phyloP scores from a whole-genome alignment of 2,797 vertebrate genomes.

The Micromesistius poutassou region DNA sequence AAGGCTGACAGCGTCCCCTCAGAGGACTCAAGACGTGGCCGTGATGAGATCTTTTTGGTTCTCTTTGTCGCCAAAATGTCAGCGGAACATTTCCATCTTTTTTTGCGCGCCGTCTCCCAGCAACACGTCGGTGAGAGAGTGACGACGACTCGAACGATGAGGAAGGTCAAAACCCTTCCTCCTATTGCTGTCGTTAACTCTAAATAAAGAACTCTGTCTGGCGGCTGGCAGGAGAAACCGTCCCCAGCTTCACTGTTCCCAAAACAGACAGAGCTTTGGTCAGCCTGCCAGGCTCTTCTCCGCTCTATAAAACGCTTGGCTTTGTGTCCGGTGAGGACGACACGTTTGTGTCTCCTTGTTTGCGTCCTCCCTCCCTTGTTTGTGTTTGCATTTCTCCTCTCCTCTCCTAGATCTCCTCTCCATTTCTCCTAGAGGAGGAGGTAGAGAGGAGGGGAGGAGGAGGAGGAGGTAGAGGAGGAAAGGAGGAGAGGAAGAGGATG shows the following conservation, averaged over 20 bases:
- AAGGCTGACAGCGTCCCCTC: background rate
- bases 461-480: no score
- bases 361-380: background rate
- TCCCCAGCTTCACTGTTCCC: background rate
- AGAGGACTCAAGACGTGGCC: background rate
- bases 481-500: no score
- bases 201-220: background rate
- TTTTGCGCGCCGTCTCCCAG: background rate
- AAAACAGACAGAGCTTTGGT: background rate
- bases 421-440: background rate
- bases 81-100: background rate
- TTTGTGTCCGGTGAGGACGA: no score
- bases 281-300: no score
- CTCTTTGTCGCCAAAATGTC: background rate
- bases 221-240: background rate
- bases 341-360: background rate
- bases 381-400: background rate
- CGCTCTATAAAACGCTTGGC: no score
- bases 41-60: background rate
- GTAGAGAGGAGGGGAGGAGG: background rate
- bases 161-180: background rate
- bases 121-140: background rate
- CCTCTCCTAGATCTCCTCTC: no score
- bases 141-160: background rate
- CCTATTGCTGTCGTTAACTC: background rate